These are phyloP conservation scores for Apeltes quadracus DNA, from an alignment of 2,113 vertebrate species.

Conservation along the genomic window DNA sequence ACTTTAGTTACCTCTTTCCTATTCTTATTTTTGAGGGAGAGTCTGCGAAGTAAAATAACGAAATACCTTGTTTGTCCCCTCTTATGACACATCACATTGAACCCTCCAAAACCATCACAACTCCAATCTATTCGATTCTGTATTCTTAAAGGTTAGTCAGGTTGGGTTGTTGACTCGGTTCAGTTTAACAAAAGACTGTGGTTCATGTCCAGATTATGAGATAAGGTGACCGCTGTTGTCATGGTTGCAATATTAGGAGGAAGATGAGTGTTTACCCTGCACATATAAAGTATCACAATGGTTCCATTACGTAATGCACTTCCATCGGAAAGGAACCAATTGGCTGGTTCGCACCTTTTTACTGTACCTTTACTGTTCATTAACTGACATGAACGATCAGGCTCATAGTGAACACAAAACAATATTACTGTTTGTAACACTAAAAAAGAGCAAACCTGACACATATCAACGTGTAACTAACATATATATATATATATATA, in stretches of 20 bases:
- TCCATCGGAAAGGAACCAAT: neutral
- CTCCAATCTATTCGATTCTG: neutral
- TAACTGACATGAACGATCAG: neutral
- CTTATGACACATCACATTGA: neutral
- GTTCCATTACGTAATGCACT: neutral
- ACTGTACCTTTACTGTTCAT: neutral
- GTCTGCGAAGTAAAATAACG: neutral
- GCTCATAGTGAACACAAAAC: neutral
- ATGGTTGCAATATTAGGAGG: neutral
- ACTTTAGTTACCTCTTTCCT: neutral
- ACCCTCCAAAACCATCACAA: neutral
- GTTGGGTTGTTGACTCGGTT: neutral
- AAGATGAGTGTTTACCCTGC: neutral
- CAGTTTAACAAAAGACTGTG: neutral
- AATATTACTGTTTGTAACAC: neutral
- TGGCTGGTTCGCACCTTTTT: neutral
- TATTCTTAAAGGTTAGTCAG: neutral
- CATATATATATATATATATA: neutral
- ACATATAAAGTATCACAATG: neutral
- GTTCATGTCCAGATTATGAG: neutral
- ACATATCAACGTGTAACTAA: neutral
- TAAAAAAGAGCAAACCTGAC: neutral
- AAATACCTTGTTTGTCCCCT: neutral
- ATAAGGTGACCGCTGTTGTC: neutral
- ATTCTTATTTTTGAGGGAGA: neutral